Evolutionary conservation across 2,113 vertebrate genomes (phyloP).

Genomic region (Aramus guarauna): DNA sequence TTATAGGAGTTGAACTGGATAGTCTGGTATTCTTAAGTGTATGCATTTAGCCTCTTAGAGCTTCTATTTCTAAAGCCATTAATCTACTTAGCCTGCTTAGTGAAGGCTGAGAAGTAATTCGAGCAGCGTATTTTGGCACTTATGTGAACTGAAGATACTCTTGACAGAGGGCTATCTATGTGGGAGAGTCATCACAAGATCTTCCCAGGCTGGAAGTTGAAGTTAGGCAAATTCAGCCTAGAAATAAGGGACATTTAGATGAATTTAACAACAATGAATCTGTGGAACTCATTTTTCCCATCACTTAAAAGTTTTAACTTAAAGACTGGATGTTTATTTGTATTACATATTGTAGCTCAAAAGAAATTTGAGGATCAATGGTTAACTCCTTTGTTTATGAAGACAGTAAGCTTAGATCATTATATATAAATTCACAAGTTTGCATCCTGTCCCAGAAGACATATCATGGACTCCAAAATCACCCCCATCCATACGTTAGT

Average conservation of each 20-base stretch:
- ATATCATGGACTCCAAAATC: not conserved
- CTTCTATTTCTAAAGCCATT: not conserved
- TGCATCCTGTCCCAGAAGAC: not conserved
- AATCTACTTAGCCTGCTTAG: constrained; percentile 4
- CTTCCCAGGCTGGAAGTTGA: not conserved
- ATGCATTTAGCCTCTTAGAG: not conserved
- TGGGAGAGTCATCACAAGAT: not conserved
- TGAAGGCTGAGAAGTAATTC: not conserved
- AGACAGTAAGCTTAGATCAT: not conserved
- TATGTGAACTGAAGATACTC: not conserved
- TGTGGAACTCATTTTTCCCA: not conserved
- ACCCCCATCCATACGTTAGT: fast-evolving
- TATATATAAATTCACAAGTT: not conserved
- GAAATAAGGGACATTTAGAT: not conserved
- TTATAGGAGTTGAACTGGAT: not conserved
- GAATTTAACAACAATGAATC: not conserved
- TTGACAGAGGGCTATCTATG: not conserved
- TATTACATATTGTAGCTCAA: not conserved
- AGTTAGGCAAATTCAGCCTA: not conserved
- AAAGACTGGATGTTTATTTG: not conserved
- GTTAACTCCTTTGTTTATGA: not conserved
- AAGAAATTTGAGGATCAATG: not conserved
- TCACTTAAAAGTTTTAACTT: not conserved
- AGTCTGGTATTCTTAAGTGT: not conserved
- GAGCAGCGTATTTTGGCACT: not conserved